Evolutionary conservation across 1,140 invertebrate species (phyloP), one percentile per base, ranked within the genome.

Genomic region (Cataglyphis hispanica): DNA sequence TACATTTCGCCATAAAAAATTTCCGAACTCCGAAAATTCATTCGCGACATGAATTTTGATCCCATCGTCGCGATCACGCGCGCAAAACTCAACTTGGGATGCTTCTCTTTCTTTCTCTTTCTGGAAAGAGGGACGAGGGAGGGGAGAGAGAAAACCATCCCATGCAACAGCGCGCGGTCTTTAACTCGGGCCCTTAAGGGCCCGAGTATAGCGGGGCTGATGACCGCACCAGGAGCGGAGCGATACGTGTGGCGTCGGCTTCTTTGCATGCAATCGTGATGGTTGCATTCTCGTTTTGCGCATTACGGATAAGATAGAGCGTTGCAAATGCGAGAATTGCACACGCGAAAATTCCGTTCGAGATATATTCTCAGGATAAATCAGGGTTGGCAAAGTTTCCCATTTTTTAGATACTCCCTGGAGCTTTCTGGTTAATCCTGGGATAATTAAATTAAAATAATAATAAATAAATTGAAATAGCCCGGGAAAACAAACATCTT

Each of bases 181-280:
- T 81, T 88, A 86, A 66, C 25, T 77, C 60, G 27, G 72, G 58
- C 90, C 90, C 83, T 91, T 90, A 78, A 78, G 86, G 87, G 76
- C 58, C 66, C n/a, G 64, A 25, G 34, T 84, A 91, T 37, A 34
- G 43, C 43, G 76, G 86, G 94, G 94, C 93, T 94, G 93, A 93
- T 94, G 94, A 95, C 94, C 76, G 76, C 63, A 40, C 58, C 25
- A 27, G 58, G 34, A 80, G 61, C 75, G 60, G 64, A 56, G 31
- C 46, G 37, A 40, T 27, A 25, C 58, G 63, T 22, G 93, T 93
- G 91, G 93, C 89, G 91, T 43, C 89, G 84, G 72, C 84, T 78
- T 53, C 56, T 77, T 75, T 84, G 46, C 66, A 58, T 86, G 72
- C 53, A 75, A 53, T 31, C 60, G 72, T 75, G 37, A 53, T 60